Evolutionary conservation across 1,140 invertebrate genomes (phyloP).

Genomic region (Brachionus rubens): DNA sequence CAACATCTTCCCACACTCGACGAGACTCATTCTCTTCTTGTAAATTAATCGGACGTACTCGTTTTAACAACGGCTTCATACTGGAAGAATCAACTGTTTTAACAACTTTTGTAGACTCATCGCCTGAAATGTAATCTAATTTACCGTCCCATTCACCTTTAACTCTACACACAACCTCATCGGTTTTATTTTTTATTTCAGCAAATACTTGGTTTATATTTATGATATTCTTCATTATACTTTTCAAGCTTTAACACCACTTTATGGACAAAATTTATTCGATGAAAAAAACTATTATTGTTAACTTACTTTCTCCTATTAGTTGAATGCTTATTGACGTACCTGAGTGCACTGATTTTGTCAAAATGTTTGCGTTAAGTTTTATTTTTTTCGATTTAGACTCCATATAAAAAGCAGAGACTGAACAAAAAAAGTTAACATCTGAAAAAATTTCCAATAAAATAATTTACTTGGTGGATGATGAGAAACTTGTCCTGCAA

Average conservation of each 20-base stretch:
- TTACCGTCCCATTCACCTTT: slow-evolving; percentile 59
- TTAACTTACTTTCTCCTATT: neutral
- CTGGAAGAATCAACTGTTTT: slow-evolving; percentile 52
- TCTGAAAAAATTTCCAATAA: no score
- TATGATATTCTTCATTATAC: slow-evolving; percentile 80
- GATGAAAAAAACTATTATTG: neutral
- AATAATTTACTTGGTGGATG: slow-evolving; percentile 87
- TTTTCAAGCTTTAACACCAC: slow-evolving; percentile 76
- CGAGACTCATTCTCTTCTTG: slow-evolving; percentile 58
- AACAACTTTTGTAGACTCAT: slow-evolving; percentile 53
- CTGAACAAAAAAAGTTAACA: no score
- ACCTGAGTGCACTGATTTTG: slow-evolving; percentile 72
- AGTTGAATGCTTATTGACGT: neutral
- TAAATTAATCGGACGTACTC: slow-evolving; percentile 53
- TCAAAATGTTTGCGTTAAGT: slow-evolving; percentile 91
- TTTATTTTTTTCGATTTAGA: slow-evolving; percentile 81
- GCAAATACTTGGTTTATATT: slow-evolving; percentile 83
- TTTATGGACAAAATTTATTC: slow-evolving; percentile 47
- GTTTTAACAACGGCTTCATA: slow-evolving; percentile 51
- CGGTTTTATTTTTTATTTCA: slow-evolving; percentile 68
- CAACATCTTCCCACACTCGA: slow-evolving; percentile 57
- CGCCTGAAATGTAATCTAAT: slow-evolving; percentile 58
- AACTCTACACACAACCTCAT: slow-evolving; percentile 56
- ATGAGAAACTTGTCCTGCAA: slow-evolving; percentile 97
- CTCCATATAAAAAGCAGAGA: slow-evolving; percentile 95